Base-by-base conservation (phyloP, 2,888 invertebrate species). In the Scrobipalpa costella region DNA sequence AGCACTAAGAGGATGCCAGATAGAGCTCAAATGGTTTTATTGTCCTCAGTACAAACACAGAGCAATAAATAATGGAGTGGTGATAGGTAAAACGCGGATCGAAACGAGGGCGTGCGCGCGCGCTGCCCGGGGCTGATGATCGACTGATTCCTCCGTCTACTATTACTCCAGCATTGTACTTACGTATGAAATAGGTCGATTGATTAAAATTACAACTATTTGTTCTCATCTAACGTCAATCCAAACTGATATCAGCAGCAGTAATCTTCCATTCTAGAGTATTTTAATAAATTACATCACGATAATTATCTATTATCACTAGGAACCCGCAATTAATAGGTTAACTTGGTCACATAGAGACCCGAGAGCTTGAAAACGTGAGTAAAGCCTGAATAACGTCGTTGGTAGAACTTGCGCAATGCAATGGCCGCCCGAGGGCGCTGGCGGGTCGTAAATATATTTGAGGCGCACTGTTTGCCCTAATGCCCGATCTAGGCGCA, bases 381-480 rank as follows among this genome's bases (percentile, higher is more conserved):
- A 74, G 82, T 75, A 79, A 80, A 74, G 70, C 67, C 66, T 67
- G 69, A 64, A 75, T 83, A 83, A 79, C 78, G 78, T 77, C 69
- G 77, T 71, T 72, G 74, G 49, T 40, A 21, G n/a, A 27, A 36
- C 44, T 64, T 64, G 64, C 55, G 63, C 57, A 64, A 64, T 60
- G 63, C 55, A 64, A 64, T 60, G 34, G 27, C 58, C 13, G 9
- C 73, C 79, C 76, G 76, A 78, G 79, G 80, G 73, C 74, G 71
- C 74, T 72, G 73, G 72, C 69, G 73, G 74, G 77, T 83, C 79
- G 80, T 86, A 83, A 86, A 88, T 87, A 86, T 36, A 86, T 86
- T 83, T 80, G 83, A 86, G 83, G 83, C 77, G 78, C 75, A 81
- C 81, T 84, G 81, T 85, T 85, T 81, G 80, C 81, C 80, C 84